Conservation (phyloP, 2,888 invertebrate species). For the Latrodectus elegans region DNA sequence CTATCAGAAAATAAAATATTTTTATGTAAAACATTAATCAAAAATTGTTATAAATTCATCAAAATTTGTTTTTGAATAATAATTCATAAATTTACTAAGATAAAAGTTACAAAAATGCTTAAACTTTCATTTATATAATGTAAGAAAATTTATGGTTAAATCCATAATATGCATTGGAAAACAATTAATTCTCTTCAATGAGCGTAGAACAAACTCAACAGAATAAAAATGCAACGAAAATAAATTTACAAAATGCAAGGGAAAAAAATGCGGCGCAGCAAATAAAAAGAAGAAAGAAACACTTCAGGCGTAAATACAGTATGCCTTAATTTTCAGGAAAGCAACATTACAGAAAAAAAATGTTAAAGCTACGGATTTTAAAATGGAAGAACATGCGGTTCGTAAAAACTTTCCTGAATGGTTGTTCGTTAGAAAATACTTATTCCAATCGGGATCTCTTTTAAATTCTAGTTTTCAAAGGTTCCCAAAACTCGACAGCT, state of each 20-base stretch:
- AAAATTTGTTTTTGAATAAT: no score
- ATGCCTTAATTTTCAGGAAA: slow-evolving; percentile 14
- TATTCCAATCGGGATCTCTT: slow-evolving; percentile 36
- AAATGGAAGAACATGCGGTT: slow-evolving; percentile 35
- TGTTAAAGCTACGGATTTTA: slow-evolving; percentile 33
- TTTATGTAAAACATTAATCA: no score
- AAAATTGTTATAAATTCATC: no score
- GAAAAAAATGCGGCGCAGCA: background rate
- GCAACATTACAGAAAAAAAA: slow-evolving; percentile 25
- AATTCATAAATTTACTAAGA: no score
- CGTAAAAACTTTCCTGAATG: background rate
- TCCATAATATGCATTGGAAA: background rate
- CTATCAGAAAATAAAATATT: no score
- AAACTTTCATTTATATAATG: no score
- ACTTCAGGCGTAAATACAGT: slow-evolving; percentile 29
- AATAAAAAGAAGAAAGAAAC: slow-evolving; percentile 4
- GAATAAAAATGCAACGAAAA: background rate
- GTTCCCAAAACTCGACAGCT: slow-evolving; percentile 46
- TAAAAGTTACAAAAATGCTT: no score
- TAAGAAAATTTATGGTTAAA: background rate
- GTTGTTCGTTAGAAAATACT: slow-evolving; percentile 53
- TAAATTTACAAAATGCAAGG: background rate
- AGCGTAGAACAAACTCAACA: background rate
- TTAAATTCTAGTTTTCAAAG: slow-evolving; percentile 52
- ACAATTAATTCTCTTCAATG: background rate